Base-by-base conservation (phyloP, 1,140 invertebrate species). In the Trachymyrmex cornetzi region DNA sequence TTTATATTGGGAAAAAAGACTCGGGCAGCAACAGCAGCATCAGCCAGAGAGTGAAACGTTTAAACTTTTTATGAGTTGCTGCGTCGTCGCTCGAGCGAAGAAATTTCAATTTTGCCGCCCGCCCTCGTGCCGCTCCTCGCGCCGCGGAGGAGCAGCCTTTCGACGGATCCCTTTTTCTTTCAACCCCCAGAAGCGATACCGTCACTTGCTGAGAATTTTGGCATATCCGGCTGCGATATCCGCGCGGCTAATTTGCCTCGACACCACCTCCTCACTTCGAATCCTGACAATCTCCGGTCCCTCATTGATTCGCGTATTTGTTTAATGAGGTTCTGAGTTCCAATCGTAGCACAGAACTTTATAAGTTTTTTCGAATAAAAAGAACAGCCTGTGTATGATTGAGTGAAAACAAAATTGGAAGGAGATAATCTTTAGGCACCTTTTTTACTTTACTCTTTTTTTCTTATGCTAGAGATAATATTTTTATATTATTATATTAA, bases 31-130 rank as follows among this genome's bases (percentile, higher is more conserved):
- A 92, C 92, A 89, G 84, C 89, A 82, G 72, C 86, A 87, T 71
- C 90, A 82, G 80, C 87, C 86, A 92, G 92, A 92, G 92, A 94
- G 93, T 93, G 92, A 94, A 94, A 93, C 94, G 94, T 94, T 94
- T 94, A 95, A 94, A 95, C 94, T 95, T 95, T 95, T 95, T 95
- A 95, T 95, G 94, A 95, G 93, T 95, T 95, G 94, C 92, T 94
- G 94, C 94, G 94, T 94, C 94, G 93, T 90, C 93, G 93, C 92
- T 94, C 94, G 92, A 94, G 94, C 93, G 93, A 89, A 93, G 94
- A 94, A 94, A 94, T 95, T 95, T 95, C 95, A 95, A 95, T 95
- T 95, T 95, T 94, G 94, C 92, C 94, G 89, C 89, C 89, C 89
- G 44, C 85, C 71, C 88, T 63, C 81, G 64, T 72, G 34, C 48